Evolutionary conservation across 2,113 vertebrate species (phyloP).

Genomic region (Zeus faber): DNA sequence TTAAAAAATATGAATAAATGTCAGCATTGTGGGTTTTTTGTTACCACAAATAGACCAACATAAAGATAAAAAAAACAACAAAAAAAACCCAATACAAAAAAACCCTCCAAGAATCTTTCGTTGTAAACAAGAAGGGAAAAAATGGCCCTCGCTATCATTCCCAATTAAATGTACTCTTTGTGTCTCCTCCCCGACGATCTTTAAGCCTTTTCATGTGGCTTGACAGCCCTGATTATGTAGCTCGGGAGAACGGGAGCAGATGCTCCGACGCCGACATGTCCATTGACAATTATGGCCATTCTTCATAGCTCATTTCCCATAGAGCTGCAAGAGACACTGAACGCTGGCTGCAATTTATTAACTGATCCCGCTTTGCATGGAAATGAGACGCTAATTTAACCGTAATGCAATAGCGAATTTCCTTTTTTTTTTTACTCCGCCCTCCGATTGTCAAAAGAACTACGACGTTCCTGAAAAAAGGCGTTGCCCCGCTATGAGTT

Average conservation of each 20-base stretch:
- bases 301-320: slow-evolving; percentile 85
- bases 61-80: too few species aligned
- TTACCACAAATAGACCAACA: too few species aligned
- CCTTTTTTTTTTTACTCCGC: slow-evolving; percentile 49
- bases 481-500: slow-evolving; percentile 27
- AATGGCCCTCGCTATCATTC: slow-evolving; percentile 42
- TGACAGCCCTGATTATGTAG: slow-evolving; percentile 84
- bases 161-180: slow-evolving; percentile 48
- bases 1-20: too few species aligned
- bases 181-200: slow-evolving; percentile 48
- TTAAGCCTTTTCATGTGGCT: slow-evolving; percentile 57
- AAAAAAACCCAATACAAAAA: too few species aligned
- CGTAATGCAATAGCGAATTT: slow-evolving; percentile 38
- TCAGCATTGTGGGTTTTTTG: too few species aligned
- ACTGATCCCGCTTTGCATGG: slow-evolving; percentile 63
- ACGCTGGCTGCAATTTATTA: slow-evolving; percentile 63
- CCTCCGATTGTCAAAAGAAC: slow-evolving; percentile 57
- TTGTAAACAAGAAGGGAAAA: slow-evolving; percentile 41
- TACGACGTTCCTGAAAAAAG: slow-evolving; percentile 35
- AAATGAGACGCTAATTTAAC: slow-evolving; percentile 70
- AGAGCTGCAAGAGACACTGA: slow-evolving; percentile 59
- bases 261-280: slow-evolving; percentile 86
- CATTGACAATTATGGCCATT: slow-evolving; percentile 86
- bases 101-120: too few species aligned
- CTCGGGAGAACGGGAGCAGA: slow-evolving; percentile 85